Evolutionary conservation across 2,797 vertebrate genomes (phyloP).

Genomic region (Danio albolineatus): DNA sequence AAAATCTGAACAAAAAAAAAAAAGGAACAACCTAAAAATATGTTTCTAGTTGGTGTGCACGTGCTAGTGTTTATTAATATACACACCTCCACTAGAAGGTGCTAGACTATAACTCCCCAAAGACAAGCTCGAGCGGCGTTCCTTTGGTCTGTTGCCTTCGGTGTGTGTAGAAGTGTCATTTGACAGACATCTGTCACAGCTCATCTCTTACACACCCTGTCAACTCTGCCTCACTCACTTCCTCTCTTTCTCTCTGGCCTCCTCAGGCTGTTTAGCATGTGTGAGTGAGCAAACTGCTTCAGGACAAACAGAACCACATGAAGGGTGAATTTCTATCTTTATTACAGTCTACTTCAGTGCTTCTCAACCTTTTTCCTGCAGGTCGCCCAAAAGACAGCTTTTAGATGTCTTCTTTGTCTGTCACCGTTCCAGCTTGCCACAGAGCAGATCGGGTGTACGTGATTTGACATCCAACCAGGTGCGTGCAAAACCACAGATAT

Average conservation of each 20-base stretch:
- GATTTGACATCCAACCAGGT: not conserved
- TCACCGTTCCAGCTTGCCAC: not conserved
- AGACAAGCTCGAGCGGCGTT: slow-evolving; percentile 25
- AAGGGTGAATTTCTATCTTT: slow-evolving; percentile 13
- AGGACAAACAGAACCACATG: slow-evolving; percentile 65
- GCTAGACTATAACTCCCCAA: slow-evolving; percentile 24
- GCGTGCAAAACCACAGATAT: not conserved
- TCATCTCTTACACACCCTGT: slow-evolving; percentile 64
- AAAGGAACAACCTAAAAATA: too few species aligned
- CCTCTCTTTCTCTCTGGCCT: slow-evolving; percentile 21
- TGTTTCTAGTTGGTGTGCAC: not conserved
- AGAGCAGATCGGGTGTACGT: not conserved
- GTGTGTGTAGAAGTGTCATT: slow-evolving; percentile 54
- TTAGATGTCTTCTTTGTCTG: slow-evolving; percentile 1
- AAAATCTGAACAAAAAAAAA: not conserved
- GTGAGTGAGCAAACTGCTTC: slow-evolving; percentile 70
- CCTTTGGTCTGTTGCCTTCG: slow-evolving; percentile 32
- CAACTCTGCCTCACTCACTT: slow-evolving; percentile 44
- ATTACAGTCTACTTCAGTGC: slow-evolving; percentile 36
- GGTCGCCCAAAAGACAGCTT: not conserved
- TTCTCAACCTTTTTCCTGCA: not conserved
- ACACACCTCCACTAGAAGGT: not conserved
- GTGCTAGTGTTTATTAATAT: not conserved
- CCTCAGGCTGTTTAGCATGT: slow-evolving; percentile 71
- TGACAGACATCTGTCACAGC: slow-evolving; percentile 69